phyloP scores from a whole-genome alignment of 2,113 vertebrate genomes.

The Rhea pennata region DNA sequence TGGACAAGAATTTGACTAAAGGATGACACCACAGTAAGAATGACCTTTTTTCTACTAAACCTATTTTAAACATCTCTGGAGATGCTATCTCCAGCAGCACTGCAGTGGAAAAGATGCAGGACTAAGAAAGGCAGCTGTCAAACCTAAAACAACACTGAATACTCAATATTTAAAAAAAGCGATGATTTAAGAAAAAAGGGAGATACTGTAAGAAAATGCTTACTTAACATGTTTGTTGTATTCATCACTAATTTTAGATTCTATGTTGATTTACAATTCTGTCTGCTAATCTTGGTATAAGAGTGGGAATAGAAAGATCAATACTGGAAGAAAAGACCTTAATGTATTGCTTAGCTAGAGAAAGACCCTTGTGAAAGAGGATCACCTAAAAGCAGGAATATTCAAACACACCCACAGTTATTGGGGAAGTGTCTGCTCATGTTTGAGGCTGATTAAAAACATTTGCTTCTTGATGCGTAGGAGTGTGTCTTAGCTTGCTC shows the following conservation, averaged over 20 bases:
- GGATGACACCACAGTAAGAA: background rate
- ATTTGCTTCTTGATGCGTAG: background rate
- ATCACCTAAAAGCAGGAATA: background rate
- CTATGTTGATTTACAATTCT: background rate
- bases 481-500: background rate
- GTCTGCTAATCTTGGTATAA: background rate
- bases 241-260: background rate
- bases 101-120: background rate
- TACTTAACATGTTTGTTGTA: background rate
- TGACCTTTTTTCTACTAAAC: background rate
- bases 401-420: background rate
- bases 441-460: background rate
- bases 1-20: background rate
- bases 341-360: background rate
- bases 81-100: background rate
- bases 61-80: background rate
- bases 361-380: background rate
- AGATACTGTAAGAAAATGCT: background rate
- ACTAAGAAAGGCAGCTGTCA: background rate
- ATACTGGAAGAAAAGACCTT: background rate
- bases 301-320: slow-evolving; percentile 6
- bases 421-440: background rate
- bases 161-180: background rate
- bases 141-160: background rate
- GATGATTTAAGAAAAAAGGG: background rate